Conservation (phyloP, 2,113 vertebrate species). For the Desmodus rotundus region DNA sequence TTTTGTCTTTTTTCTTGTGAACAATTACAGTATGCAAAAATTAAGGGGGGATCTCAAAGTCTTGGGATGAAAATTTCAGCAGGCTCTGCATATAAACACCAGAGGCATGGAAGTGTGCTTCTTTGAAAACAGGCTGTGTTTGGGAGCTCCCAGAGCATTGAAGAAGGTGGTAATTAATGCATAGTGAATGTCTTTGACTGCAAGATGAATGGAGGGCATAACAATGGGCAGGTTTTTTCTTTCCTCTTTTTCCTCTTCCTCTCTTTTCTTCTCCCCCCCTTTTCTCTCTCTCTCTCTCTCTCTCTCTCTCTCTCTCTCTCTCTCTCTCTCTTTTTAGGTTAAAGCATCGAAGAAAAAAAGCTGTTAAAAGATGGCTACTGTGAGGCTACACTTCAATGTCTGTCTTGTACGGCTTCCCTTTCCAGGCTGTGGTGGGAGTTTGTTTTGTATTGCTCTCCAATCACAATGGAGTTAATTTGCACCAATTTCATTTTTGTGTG, state of each 20-base stretch:
- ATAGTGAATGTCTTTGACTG: conserved; percentile 87
- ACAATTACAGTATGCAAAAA: conserved; percentile 87
- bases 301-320: conserved; percentile 58
- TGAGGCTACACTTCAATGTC: conserved; percentile 81
- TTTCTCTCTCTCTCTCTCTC: conserved; percentile 70
- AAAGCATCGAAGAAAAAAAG: conserved; percentile 83
- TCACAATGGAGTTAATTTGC: conserved; percentile 84
- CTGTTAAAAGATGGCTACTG: conserved; percentile 84
- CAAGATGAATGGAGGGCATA: conserved; percentile 82
- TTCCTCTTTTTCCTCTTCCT: conserved; percentile 53
- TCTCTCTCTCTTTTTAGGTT: conserved; percentile 80
- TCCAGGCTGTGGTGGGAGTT: conserved; percentile 77
- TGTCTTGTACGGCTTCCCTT: conserved; percentile 78
- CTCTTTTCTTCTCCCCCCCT: neutral
- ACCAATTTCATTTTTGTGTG: conserved; percentile 83
- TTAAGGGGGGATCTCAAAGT: conserved; percentile 81
- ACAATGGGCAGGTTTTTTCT: conserved; percentile 79
- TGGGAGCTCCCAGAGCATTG: conserved; percentile 79
- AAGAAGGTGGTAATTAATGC: conserved; percentile 89
- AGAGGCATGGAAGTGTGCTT: conserved; percentile 84
- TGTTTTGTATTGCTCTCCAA: conserved; percentile 82
- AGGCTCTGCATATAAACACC: conserved; percentile 87
- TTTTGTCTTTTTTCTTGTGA: conserved; percentile 84
- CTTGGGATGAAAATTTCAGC: conserved; percentile 78
- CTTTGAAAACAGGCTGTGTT: conserved; percentile 85